Conservation (phyloP, 2,888 invertebrate species). For the Digitonthophagus gazella region DNA sequence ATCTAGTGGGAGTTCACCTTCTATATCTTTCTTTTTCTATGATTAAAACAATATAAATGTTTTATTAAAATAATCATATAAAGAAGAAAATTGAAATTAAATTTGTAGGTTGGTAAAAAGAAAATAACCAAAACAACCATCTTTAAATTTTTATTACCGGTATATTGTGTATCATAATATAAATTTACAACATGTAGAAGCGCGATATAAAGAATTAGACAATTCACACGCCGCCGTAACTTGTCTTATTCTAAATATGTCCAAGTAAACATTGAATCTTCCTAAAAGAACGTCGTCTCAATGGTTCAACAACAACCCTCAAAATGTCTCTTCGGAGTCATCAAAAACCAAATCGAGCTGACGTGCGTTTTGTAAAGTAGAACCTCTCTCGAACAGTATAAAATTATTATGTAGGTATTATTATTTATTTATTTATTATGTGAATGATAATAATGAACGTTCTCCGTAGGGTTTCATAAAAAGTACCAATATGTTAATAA, state of each 20-base stretch:
- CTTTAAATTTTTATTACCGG: neutral
- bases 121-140: neutral
- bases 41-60: no score
- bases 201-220: constrained; percentile 22
- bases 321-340: neutral
- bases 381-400: neutral
- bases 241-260: constrained; percentile 7
- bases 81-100: neutral
- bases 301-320: no score
- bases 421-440: neutral
- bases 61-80: no score
- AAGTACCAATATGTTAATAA: neutral
- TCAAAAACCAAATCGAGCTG: neutral
- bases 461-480: neutral
- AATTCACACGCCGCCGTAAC: constrained; percentile 17
- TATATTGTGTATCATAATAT: constrained; percentile 25
- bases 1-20: no score
- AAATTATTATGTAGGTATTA: neutral
- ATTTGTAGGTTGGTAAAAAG: neutral
- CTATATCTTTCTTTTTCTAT: no score
- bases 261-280: constrained; percentile 5
- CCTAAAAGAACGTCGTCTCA: neutral
- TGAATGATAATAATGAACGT: neutral
- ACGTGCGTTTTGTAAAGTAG: neutral
- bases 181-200: constrained; percentile 29